Evolutionary conservation across 2,113 vertebrate genomes (phyloP), one percentile per base, ranked within the genome.

Genomic region (Pedetes capensis): DNA sequence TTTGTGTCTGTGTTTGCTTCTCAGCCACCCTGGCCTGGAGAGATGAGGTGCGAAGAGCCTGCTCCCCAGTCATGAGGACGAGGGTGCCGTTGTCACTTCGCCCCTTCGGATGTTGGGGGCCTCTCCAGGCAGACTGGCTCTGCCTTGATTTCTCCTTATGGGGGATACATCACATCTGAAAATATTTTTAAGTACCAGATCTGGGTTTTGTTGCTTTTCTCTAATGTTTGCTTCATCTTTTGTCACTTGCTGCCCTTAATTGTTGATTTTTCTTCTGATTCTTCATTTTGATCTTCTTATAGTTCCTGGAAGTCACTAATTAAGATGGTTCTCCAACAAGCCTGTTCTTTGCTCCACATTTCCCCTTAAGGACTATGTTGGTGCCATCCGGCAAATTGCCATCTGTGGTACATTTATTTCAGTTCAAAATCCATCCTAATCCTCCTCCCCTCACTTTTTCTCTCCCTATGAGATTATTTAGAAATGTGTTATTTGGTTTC

Each of bases 21-120:
- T 0, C 22, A 3, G 32, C 1, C 0, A 29, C 13, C 0, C 23
- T 1, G 3, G 37, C 51, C 37, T 20, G 3, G 1, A n/a, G 25
- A 20, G 25, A 3, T 1, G 53, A 20, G 17, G 1, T 1, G 23
- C 29, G 29, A 2, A 4, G 20, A 2, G 2, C 4, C 47, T 32
- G 11, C 42, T 44, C 66, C n/a, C 25, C n/a, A 34, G 0, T 0
- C 1, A 0, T 2, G 3, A 47, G n/a, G 57, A 42, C 3, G 22
- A 44, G 0, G 0, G 5, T 6, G 2, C 34, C 37, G 5, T 0
- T 0, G 25, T 8, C 6, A 1, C 6, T 0, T 0, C 0, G 13
- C 57, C 16, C 37, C 16, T 37, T 2, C 25, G 0, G 22, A 32
- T 18, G 18, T 47, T n/a, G 5, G 51, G 6, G 22, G 2, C 32